These are phyloP conservation scores for Microplitis mediator DNA, from an alignment of 1,140 invertebrate species.

Conservation along the genomic window DNA sequence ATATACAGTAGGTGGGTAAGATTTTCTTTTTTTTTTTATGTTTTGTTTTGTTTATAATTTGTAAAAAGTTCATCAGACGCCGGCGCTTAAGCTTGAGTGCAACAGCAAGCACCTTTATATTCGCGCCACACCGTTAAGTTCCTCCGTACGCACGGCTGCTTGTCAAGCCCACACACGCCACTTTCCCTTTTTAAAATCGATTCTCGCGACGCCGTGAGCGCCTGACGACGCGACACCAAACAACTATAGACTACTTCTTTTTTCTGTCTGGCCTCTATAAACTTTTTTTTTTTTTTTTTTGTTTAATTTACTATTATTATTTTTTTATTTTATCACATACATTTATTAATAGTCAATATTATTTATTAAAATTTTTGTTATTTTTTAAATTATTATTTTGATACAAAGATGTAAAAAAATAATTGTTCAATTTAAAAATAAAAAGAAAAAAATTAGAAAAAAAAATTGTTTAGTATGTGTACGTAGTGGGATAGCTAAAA, in stretches of 20 bases:
- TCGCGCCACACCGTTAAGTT: slow-evolving; percentile 21
- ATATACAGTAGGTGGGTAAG: background rate
- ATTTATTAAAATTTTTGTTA: no score
- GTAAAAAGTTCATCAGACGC: slow-evolving; percentile 9
- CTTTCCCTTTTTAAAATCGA: slow-evolving; percentile 59
- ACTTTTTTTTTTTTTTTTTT: background rate
- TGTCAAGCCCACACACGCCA: slow-evolving; percentile 38
- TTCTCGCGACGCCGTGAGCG: slow-evolving; percentile 44
- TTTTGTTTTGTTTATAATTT: background rate
- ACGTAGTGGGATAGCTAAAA: background rate
- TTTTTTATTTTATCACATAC: no score
- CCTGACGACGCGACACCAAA: slow-evolving; percentile 38
- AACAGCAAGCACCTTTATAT: slow-evolving; percentile 24
- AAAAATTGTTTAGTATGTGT: background rate
- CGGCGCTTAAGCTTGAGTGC: slow-evolving; percentile 21
- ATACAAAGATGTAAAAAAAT: background rate
- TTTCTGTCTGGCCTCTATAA: slow-evolving; percentile 1
- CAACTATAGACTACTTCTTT: slow-evolving; percentile 11
- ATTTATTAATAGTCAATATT: no score
- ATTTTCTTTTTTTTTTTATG: background rate
- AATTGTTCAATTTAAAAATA: background rate
- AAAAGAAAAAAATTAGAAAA: background rate
- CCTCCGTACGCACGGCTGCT: slow-evolving; percentile 30
- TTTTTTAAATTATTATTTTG: no score
- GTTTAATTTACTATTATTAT: slow-evolving; percentile 20